Base-by-base conservation (phyloP, 2,888 invertebrate species). In the Stenotaenia linearis region DNA sequence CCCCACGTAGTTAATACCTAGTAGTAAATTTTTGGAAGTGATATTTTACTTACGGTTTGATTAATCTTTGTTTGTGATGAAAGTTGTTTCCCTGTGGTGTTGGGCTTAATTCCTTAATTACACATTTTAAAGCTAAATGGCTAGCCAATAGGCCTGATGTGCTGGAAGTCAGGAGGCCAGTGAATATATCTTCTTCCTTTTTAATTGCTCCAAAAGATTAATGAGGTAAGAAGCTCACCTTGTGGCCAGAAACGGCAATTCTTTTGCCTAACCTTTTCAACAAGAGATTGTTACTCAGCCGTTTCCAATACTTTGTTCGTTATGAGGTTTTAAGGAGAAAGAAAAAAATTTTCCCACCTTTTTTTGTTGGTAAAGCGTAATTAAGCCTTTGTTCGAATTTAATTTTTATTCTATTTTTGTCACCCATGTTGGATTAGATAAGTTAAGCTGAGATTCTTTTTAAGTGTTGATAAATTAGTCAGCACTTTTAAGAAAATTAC, bases 401-500 rank as follows among this genome's bases (percentile, higher is more conserved):
- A 69, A 69, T 28, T 69, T 28, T 25, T 28, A 28, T 69, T 69
- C 28, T 28, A 28, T 28, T 69, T 69, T 69, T 28, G 25, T 69
- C 69, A 15, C 25, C 69, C 69, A 69, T 69, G 69, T 69, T 69
- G 69, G 69, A 69, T 69, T 69, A 69, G 69, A 69, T 69, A 69
- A 69, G 69, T 69, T 69, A 69, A 69, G 69, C 69, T 28, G 69
- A 69, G 69, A 69, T 69, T 69, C 69, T 69, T 69, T 69, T 69
- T 28, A 50, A 69, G 25, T 69, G 25, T 69, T 69, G 69, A 69
- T 69, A 69, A 69, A 69, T 69, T 69, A 69, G 69, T 69, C 69
- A 69, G 69, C 69, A 69, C 69, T 69, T 69, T 69, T 69, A 69
- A 69, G 69, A 28, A 69, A 69, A 69, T 69, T 69, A 69, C 69